Conservation (phyloP, 2,888 invertebrate genomes). For the Scaptomyza cyrtandrae region DNA sequence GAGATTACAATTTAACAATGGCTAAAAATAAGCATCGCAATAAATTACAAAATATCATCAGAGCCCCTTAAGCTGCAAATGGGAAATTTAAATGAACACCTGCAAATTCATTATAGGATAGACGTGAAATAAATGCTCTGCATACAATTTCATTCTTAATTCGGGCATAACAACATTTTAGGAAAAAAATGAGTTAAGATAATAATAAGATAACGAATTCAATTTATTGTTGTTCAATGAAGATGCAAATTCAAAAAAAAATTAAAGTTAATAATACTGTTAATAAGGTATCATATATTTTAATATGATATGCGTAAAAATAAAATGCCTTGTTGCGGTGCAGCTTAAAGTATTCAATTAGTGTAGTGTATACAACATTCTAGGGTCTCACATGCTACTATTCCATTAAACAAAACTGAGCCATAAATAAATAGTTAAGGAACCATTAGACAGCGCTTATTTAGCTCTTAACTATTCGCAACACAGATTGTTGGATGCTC, state of each 20-base stretch:
- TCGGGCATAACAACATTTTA: no score
- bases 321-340: neutral
- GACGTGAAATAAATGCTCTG: no score
- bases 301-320: no score
- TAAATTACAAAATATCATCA: slow-evolving; percentile 18
- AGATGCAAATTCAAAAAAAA: no score
- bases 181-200: no score
- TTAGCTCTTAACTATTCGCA: slow-evolving; percentile 55
- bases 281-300: no score
- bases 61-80: slow-evolving; percentile 9
- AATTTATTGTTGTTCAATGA: no score
- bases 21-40: slow-evolving; percentile 19
- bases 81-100: slow-evolving; percentile 19
- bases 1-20: slow-evolving; percentile 44
- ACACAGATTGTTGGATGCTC: slow-evolving; percentile 60
- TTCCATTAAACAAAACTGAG: slow-evolving; percentile 26
- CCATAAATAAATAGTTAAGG: slow-evolving; percentile 54
- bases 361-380: slow-evolving; percentile 6
- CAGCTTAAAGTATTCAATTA: slow-evolving; percentile 58
- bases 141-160: no score
- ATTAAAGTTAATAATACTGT: no score
- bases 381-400: slow-evolving; percentile 22
- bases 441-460: slow-evolving; percentile 64
- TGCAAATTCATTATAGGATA: neutral
- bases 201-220: no score